A percentile compares a stretch with the other conserved stretches of the same genome.
Conservation (phyloP, 2,797 vertebrate genomes). For the Denticeps clupeoides region DNA sequence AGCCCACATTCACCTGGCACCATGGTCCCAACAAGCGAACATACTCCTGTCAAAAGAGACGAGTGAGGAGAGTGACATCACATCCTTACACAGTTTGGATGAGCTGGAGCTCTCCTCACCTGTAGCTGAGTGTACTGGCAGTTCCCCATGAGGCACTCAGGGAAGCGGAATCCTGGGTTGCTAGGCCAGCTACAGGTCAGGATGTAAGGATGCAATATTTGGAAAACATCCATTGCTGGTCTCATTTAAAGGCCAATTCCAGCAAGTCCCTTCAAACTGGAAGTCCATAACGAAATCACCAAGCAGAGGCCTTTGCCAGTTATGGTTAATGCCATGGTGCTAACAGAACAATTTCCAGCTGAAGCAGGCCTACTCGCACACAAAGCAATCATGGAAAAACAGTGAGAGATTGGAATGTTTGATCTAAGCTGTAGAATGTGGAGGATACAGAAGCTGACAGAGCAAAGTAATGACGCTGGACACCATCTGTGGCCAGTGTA, state of each 20-base stretch:
- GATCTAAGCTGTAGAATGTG: not conserved
- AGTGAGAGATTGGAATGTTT: not conserved
- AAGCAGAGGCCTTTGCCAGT: too few species aligned
- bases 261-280: too few species aligned
- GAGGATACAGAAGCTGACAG: conserved; percentile 86
- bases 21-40: conserved; percentile 77
- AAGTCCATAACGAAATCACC: too few species aligned
- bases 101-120: too few species aligned
- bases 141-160: conserved; percentile 86
- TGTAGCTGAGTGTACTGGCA: conserved; percentile 91
- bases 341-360: too few species aligned
- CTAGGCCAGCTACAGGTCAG: conserved; percentile 76
- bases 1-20: conserved; percentile 89
- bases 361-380: too few species aligned
- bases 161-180: conserved; percentile 82
- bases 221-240: not conserved
- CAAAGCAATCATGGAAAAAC: too few species aligned
- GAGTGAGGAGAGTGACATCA: too few species aligned
- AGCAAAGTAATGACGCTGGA: conserved; percentile 68
- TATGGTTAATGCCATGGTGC: too few species aligned
- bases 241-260: not conserved
- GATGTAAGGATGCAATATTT: too few species aligned
- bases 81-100: too few species aligned
- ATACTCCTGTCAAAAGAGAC: conserved; percentile 62
- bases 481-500: conserved; percentile 75